These are phyloP conservation scores for Unio pictorum DNA, from an alignment of 2,888 invertebrate genomes.

Conservation along the genomic window DNA sequence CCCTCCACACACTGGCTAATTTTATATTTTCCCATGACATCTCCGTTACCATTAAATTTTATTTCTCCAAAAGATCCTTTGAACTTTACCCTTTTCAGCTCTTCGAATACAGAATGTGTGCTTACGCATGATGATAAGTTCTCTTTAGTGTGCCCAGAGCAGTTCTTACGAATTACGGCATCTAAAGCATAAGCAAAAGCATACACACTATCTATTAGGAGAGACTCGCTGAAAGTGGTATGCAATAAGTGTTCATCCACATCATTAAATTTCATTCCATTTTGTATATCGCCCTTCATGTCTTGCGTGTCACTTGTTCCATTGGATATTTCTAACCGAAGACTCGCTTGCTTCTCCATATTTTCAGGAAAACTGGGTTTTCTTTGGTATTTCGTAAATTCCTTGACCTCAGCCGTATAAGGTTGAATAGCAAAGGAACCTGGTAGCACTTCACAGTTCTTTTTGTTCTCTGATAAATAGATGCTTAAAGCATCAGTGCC, in stretches of 20 bases:
- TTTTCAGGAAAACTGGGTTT: too few relatives aligned
- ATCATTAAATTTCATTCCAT: too few relatives aligned
- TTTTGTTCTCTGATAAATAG: constrained; percentile 25
- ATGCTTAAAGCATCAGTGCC: constrained; percentile 58
- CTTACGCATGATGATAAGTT: constrained; percentile 35
- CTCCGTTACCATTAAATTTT: constrained; percentile 58
- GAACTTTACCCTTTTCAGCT: constrained; percentile 42
- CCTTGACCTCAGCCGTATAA: constrained; percentile 14
- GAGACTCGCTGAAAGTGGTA: constrained; percentile 32
- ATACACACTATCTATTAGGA: constrained; percentile 49
- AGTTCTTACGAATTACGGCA: constrained; percentile 38
- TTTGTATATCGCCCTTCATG: too few relatives aligned
- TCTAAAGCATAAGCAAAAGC: constrained; percentile 50
- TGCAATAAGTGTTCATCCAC: constrained; percentile 10
- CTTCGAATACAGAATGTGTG: constrained; percentile 35
- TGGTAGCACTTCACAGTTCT: constrained; percentile 22
- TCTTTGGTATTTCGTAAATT: constrained; percentile 5
- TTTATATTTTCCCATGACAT: constrained; percentile 53
- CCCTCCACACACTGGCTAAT: constrained; percentile 48
- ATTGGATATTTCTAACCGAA: too few relatives aligned
- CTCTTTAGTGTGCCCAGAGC: constrained; percentile 10
- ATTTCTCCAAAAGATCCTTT: constrained; percentile 50
- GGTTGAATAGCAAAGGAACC: constrained; percentile 36
- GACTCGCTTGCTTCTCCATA: too few relatives aligned
- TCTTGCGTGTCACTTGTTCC: too few relatives aligned